phyloP scores from a whole-genome alignment of 2,113 vertebrate species.

The Cyanistes caeruleus region DNA sequence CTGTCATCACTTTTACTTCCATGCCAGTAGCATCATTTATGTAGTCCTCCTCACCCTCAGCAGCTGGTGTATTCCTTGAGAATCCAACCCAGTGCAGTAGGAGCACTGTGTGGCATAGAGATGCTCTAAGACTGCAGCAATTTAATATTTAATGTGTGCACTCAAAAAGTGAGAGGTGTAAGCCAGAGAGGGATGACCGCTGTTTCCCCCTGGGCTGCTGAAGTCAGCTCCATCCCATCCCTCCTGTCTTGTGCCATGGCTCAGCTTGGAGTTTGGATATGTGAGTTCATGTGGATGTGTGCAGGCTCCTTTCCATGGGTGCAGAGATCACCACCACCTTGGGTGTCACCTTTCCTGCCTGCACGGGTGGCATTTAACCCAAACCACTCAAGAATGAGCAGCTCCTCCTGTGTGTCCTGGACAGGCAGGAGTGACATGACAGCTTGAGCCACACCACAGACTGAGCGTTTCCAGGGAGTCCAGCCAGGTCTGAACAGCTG shows the following conservation, averaged over 20 bases:
- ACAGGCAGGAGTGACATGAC: not conserved
- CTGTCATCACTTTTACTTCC: not conserved
- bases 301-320: not conserved
- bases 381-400: not conserved
- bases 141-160: slow-evolving; percentile 8
- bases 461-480: not conserved
- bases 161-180: not conserved
- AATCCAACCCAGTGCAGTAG: not conserved
- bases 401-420: not conserved
- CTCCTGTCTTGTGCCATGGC: not conserved
- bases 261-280: not conserved
- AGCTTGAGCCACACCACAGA: not conserved
- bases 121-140: not conserved
- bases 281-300: not conserved
- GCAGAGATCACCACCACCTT: not conserved
- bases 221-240: not conserved
- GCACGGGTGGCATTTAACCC: rapidly evolving
- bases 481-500: not conserved
- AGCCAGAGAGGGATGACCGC: not conserved
- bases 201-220: not conserved
- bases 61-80: not conserved
- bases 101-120: not conserved
- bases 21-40: not conserved
- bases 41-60: not conserved
- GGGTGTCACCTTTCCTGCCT: not conserved